phyloP scores from a whole-genome alignment of 2,888 invertebrate species.

The Heliothis peltigera region DNA sequence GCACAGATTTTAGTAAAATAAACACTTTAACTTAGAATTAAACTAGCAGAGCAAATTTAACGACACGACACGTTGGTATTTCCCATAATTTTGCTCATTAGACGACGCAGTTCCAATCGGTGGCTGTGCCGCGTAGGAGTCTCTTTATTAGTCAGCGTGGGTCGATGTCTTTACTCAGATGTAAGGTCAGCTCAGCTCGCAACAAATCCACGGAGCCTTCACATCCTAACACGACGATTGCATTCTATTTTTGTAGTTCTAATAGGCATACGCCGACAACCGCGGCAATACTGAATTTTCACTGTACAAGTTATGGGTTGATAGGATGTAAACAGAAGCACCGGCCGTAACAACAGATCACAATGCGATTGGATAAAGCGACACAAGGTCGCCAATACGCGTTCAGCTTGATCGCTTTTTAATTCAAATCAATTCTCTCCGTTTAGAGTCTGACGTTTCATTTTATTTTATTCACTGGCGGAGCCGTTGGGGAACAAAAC shows the following conservation, averaged over 20 bases:
- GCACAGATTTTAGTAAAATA: constrained; percentile 36
- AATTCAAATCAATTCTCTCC: constrained; percentile 70
- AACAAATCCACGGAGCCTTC: constrained; percentile 70
- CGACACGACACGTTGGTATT: constrained; percentile 61
- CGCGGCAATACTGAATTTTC: constrained; percentile 62
- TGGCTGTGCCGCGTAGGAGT: constrained; percentile 82
- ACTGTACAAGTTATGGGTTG: constrained; percentile 66
- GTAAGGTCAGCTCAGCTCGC: constrained; percentile 81
- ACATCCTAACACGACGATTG: constrained; percentile 63
- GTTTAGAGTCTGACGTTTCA: constrained; percentile 77
- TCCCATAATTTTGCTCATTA: constrained; percentile 75
- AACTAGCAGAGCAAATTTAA: constrained; percentile 47
- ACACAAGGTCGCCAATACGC: constrained; percentile 76
- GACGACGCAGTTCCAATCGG: constrained; percentile 72
- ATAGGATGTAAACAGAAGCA: constrained; percentile 82
- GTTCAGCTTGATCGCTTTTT: constrained; percentile 70
- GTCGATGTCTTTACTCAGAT: constrained; percentile 80
- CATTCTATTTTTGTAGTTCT: constrained; percentile 72
- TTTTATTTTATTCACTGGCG: constrained; percentile 72
- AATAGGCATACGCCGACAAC: constrained; percentile 69
- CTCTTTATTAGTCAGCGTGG: constrained; percentile 84
- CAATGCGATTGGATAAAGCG: constrained; percentile 70
- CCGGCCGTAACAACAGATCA: constrained; percentile 79
- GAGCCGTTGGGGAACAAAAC: constrained; percentile 70
- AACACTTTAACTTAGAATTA: constrained; percentile 64